Base-by-base conservation (phyloP, 2,113 vertebrate species). In the Asarcornis scutulata region DNA sequence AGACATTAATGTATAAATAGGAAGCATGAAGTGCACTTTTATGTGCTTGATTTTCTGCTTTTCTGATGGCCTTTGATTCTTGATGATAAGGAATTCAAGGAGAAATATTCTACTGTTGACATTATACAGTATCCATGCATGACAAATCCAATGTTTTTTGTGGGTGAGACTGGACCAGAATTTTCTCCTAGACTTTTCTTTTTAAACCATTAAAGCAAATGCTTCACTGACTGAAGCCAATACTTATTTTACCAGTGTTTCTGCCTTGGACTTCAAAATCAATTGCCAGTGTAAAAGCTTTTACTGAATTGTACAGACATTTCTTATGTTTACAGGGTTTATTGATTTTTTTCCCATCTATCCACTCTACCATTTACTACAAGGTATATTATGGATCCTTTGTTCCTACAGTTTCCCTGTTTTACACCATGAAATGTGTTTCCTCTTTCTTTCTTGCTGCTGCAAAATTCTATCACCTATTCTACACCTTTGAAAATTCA, bases 51-150 rank as follows among this genome's bases (percentile, higher is more conserved):
- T 66, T 76, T 94, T 86, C 46, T 87, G 44, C 12, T 25, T 34
- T 75, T 91, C n/a, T 87, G 34, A 16, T 79, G 32, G 21, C 42
- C 25, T 91, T 87, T 48, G 44, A 75, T 15, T 89, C 32, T 68
- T 81, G 52, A 53, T 59, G 20, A 77, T 58, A 12, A 88, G 22
- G 66, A 78, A 79, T 89, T 88, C 32, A 50, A 83, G 50, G 17
- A 36, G 31, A 40, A 82, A 69, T 36, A 26, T 13, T 63, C 27
- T 84, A 40, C 12, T 71, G 29, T n/a, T 55, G 68, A 55, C 25
- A 17, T 27, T 32, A 5, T 48, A 31, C 10, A 69, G 9, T 26
- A 58, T 42, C 31, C n/a, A 66, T 13, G 17, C 1, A 2, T 80
- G 44, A 76, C 26, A 86, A 89, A n/a, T 14, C 14, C 68, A 8